Percentiles rank a stretch among this genome's conserved stretches.
These are phyloP conservation scores for Elmis aenea DNA, from an alignment of 2,888 invertebrate genomes.

Conservation along the genomic window DNA sequence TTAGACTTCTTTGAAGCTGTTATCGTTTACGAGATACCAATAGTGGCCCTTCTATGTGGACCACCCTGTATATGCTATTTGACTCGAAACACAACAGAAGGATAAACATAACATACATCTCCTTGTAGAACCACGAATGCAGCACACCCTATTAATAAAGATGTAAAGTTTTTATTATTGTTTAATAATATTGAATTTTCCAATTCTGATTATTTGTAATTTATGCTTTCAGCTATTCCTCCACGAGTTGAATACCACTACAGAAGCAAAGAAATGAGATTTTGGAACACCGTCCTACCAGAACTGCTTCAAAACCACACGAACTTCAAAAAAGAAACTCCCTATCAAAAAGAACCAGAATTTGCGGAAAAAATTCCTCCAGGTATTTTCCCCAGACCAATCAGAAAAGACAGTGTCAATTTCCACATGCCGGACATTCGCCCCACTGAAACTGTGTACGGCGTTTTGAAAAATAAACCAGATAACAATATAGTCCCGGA, in stretches of 20 bases:
- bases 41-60: too few species aligned
- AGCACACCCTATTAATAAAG: too few species aligned
- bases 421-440: constrained; percentile 14
- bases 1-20: too few species aligned
- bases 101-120: too few species aligned
- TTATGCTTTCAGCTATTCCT: constrained; percentile 63
- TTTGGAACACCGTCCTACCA: constrained; percentile 82
- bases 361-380: constrained; percentile 6
- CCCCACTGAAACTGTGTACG: constrained; percentile 17
- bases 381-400: constrained; percentile 9
- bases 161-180: too few species aligned
- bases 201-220: too few species aligned
- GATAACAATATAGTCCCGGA: not conserved
- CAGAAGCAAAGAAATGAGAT: constrained; percentile 69
- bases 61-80: too few species aligned
- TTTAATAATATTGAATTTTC: too few species aligned
- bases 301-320: constrained; percentile 59
- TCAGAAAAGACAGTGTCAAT: constrained; percentile 24
- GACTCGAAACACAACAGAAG: too few species aligned
- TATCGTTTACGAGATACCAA: too few species aligned
- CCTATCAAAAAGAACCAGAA: not conserved
- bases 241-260: constrained; percentile 71
- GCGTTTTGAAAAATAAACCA: constrained; percentile 9
- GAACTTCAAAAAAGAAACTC: constrained; percentile 6
- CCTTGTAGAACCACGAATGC: too few species aligned